These are phyloP conservation scores for Orthonevra nobilis DNA, from an alignment of 2,888 invertebrate genomes.

Conservation along the genomic window DNA sequence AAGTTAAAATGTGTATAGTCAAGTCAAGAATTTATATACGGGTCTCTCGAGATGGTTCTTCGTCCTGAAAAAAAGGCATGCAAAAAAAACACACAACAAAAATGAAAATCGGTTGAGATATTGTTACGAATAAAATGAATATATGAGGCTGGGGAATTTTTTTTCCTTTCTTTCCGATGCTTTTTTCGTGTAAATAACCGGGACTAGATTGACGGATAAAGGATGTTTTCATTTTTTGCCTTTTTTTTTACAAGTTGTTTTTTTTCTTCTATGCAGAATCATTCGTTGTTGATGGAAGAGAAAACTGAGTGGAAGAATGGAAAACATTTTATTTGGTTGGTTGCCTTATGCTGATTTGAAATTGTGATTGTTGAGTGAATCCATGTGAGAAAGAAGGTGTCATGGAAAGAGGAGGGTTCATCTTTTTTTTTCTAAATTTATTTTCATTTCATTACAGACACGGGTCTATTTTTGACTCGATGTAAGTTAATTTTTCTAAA, in stretches of 20 bases:
- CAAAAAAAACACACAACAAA: no score
- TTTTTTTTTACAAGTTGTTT: no score
- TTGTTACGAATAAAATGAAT: slow-evolving; percentile 62
- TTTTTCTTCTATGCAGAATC: neutral
- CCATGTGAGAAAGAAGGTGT: slow-evolving; percentile 18
- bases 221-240: no score
- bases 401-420: no score
- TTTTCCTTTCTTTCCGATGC: slow-evolving; percentile 26
- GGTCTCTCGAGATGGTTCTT: slow-evolving; percentile 49
- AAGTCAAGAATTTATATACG: slow-evolving; percentile 59
- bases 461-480: no score
- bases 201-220: slow-evolving; percentile 23
- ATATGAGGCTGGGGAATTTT: slow-evolving; percentile 47
- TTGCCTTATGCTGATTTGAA: slow-evolving; percentile 64
- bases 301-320: slow-evolving; percentile 39
- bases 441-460: no score
- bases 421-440: no score
- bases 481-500: no score
- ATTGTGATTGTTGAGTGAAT: slow-evolving; percentile 55
- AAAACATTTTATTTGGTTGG: slow-evolving; percentile 63
- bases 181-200: slow-evolving; percentile 47
- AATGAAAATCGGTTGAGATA: slow-evolving; percentile 38
- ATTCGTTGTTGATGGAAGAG: neutral
- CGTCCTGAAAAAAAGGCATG: slow-evolving; percentile 15
- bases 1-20: slow-evolving; percentile 60